phyloP scores from a whole-genome alignment of 37 sponge, comb jelly and placozoan species.

The Spongilla lacustris region DNA sequence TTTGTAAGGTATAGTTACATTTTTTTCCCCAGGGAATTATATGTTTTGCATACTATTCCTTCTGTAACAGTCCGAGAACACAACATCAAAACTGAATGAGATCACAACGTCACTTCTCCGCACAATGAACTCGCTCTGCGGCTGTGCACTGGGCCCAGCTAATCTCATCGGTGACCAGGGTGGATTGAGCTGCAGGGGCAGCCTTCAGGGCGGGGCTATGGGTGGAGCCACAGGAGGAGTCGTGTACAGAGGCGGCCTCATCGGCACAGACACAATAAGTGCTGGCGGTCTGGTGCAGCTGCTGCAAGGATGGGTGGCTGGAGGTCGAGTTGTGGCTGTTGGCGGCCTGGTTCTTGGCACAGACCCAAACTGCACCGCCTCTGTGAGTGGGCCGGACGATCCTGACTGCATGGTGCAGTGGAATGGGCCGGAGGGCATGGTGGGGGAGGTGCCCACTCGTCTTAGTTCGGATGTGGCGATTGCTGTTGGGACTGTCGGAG shows the following conservation, averaged over 20 bases:
- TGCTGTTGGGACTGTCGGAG: neutral
- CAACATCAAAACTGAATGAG: neutral
- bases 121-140: neutral
- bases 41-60: too few species aligned
- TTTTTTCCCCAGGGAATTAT: too few species aligned
- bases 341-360: neutral
- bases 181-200: conserved; percentile 23
- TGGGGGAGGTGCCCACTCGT: neutral
- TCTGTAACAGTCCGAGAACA: neutral
- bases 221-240: neutral
- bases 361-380: conserved; percentile 19
- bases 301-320: conserved; percentile 27
- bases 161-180: neutral
- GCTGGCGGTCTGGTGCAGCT: conserved; percentile 8
- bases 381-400: conserved; percentile 4
- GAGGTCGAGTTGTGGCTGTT: neutral
- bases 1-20: too few species aligned
- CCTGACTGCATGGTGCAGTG: conserved; percentile 13
- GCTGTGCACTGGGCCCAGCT: neutral
- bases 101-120: neutral
- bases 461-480: neutral
- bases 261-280: conserved; percentile 19
- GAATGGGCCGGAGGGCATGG: neutral
- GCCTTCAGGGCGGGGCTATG: neutral
- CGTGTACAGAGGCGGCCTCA: conserved; percentile 25